These are phyloP conservation scores for Phoebastria nigripes DNA, from an alignment of 2,797 vertebrate genomes.

Conservation along the genomic window DNA sequence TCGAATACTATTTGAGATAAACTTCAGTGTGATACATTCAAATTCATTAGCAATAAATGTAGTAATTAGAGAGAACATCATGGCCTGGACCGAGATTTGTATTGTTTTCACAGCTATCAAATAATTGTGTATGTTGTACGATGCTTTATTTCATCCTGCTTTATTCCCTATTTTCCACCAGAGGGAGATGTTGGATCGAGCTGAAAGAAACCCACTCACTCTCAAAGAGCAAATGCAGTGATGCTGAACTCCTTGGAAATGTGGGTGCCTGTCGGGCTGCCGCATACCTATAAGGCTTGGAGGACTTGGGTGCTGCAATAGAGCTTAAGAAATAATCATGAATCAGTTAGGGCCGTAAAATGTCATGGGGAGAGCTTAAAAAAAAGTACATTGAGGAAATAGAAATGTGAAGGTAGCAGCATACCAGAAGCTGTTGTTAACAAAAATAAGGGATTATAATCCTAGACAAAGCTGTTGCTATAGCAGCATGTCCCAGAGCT, in stretches of 20 bases:
- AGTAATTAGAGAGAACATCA: background rate
- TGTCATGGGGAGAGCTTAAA: background rate
- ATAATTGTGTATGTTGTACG: fast-evolving
- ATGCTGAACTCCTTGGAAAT: background rate
- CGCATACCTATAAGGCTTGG: background rate
- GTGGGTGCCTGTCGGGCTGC: background rate
- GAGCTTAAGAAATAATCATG: background rate
- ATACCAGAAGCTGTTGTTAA: background rate
- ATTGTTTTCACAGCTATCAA: background rate
- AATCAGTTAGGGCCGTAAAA: background rate
- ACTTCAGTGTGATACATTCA: background rate
- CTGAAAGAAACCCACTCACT: background rate
- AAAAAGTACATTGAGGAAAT: background rate
- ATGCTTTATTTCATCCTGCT: background rate
- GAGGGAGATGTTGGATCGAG: conserved; percentile 65
- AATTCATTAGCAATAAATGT: background rate
- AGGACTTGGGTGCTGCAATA: background rate
- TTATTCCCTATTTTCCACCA: conserved; percentile 31
- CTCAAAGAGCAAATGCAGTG: background rate
- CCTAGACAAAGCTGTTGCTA: background rate
- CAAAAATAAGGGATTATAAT: background rate
- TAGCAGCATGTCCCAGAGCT: background rate
- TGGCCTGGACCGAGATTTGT: background rate
- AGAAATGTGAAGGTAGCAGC: background rate
- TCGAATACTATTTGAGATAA: background rate